These are phyloP conservation scores for Oenanthe oenanthe DNA, from an alignment of 2,113 vertebrate species.

Conservation along the genomic window DNA sequence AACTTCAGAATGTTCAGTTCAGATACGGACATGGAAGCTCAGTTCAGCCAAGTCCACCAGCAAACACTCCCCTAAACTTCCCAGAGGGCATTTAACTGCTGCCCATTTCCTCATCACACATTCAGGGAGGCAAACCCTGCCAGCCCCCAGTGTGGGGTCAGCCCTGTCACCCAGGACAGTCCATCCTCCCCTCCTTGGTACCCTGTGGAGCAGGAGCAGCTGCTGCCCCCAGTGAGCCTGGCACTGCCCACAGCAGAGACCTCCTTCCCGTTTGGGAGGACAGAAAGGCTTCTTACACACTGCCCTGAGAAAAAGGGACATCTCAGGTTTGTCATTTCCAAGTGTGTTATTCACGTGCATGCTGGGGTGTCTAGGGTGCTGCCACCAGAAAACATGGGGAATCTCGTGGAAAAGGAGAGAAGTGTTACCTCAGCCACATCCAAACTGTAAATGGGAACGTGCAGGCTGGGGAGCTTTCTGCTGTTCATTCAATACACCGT, in stretches of 20 bases:
- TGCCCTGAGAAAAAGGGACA: neutral
- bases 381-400: neutral
- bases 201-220: neutral
- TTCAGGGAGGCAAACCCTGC: neutral
- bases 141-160: neutral
- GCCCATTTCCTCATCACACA: neutral
- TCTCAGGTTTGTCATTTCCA: neutral
- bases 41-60: neutral
- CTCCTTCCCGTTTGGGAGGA: neutral
- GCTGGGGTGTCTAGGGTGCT: neutral
- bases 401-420: neutral
- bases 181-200: neutral
- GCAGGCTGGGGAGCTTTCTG: constrained; percentile 6
- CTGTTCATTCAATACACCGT: neutral
- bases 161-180: fast-evolving
- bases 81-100: neutral
- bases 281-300: neutral
- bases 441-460: neutral
- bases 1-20: neutral
- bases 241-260: neutral
- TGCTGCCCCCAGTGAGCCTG: neutral
- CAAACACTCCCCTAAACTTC: neutral
- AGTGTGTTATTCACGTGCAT: fast-evolving
- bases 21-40: neutral
- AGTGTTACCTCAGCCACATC: neutral